These are phyloP conservation scores for Melieria crassipennis DNA, from an alignment of 2,888 invertebrate genomes.

Conservation along the genomic window DNA sequence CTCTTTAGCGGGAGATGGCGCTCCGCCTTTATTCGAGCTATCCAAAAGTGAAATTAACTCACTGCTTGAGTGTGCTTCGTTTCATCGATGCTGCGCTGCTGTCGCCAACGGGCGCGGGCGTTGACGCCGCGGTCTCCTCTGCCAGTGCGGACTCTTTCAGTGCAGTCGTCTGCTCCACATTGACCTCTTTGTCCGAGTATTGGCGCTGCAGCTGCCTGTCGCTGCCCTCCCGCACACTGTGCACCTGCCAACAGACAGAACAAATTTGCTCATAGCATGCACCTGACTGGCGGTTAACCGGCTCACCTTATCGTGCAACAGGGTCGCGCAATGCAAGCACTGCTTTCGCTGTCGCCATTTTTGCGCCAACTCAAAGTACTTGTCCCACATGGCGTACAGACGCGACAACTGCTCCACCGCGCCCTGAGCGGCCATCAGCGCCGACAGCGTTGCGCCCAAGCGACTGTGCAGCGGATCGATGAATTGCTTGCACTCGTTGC, in stretches of 20 bases:
- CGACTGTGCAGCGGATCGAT: constrained; percentile 67
- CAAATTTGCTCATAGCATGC: background rate
- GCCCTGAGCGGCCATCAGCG: constrained; percentile 71
- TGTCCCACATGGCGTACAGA: constrained; percentile 79
- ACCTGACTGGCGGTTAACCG: no score
- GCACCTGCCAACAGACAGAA: constrained; percentile 23
- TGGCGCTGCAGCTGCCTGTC: constrained; percentile 51
- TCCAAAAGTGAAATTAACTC: constrained; percentile 13
- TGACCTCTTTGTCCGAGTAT: constrained; percentile 23
- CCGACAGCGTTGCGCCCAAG: constrained; percentile 69
- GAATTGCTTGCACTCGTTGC: constrained; percentile 59
- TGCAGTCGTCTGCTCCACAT: constrained; percentile 66
- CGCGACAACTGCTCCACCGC: constrained; percentile 83
- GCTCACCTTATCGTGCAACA: constrained; percentile 69
- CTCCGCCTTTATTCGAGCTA: no score
- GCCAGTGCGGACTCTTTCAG: constrained; percentile 74
- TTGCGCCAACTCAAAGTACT: constrained; percentile 49
- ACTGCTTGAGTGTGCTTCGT: constrained; percentile 66
- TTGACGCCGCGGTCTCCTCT: constrained; percentile 65
- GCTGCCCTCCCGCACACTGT: constrained; percentile 31
- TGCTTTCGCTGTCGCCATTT: constrained; percentile 76
- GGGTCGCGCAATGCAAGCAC: constrained; percentile 77
- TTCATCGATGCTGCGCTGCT: constrained; percentile 64
- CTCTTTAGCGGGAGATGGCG: no score
- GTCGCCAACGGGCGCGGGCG: constrained; percentile 17